Base-by-base conservation (phyloP, 2,888 invertebrate genomes). In the Volucella inanis region DNA sequence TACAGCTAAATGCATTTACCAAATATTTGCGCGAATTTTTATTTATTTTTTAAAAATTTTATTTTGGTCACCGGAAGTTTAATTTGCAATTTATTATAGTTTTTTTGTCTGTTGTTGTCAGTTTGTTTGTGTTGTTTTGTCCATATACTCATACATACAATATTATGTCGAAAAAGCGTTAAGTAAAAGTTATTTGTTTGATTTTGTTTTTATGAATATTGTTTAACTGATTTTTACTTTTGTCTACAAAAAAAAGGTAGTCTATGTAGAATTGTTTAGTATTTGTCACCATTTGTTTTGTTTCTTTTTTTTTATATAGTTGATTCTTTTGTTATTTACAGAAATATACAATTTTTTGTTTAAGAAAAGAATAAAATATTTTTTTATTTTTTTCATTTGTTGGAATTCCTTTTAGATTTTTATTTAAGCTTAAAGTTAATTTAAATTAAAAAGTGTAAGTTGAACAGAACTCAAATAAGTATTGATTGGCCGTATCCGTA, bases 261-360 rank as follows among this genome's bases (percentile, higher is more conserved):
- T 77, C 59, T 72, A 62, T 50, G 72, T 80, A 81, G 81, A 85
- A 85, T 85, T 67, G 61, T 85, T 85, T 81, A 85, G 85, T 85
- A 72, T 85, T 68, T 85, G 76, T 68, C 77, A 85, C 76, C 81
- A 81, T 81, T 81, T 18, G 52, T 49, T 71, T 84, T 72, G 76
- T 85, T 72, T 72, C 57, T 41, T 54, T 39, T 70, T 52, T 71
- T 65, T 50, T 18, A 62, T 70, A 59, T 79, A 49, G 43, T 76
- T 68, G 31, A 31, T 6, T 31, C 31, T 31, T 31, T 31, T 31
- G 31, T 31, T 31, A 85, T 85, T 64, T 85, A 85, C 85, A 85
- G 85, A 76, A 85, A 85, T 85, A 59, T 85, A 85, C 85, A 85
- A 39, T 45, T 41, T 74, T 74, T 49, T 49, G 18, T 59, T 49